Evolutionary conservation across 2,797 vertebrate species (phyloP).

Genomic region (Orientallactaga sibirica): DNA sequence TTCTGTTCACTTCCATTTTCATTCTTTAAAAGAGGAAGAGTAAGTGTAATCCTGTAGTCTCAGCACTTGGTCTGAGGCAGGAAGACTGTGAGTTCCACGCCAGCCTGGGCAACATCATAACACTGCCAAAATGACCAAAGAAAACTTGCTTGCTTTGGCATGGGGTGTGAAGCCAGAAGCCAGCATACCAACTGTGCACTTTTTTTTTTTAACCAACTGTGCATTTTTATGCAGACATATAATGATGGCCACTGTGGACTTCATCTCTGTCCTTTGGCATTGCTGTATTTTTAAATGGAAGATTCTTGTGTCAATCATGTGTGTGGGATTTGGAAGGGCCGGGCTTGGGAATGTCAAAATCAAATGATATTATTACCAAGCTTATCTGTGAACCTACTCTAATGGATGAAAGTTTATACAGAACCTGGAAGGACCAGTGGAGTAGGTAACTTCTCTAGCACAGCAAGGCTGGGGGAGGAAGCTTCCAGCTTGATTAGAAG

Average conservation of each 20-base stretch:
- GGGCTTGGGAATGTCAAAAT: background rate
- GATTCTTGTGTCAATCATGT: background rate
- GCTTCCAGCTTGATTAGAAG: background rate
- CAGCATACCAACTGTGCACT: background rate
- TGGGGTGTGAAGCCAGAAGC: background rate
- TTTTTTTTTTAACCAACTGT: background rate
- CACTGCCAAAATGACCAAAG: background rate
- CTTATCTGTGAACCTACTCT: background rate
- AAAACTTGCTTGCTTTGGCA: background rate
- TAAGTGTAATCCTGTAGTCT: background rate
- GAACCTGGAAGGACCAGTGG: background rate
- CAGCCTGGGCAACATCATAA: background rate
- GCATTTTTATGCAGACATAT: background rate
- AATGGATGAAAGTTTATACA: constrained; percentile 8
- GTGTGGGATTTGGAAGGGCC: background rate
- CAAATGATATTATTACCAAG: background rate
- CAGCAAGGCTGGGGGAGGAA: background rate
- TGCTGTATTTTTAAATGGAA: background rate
- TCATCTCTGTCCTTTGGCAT: background rate
- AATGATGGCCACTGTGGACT: background rate
- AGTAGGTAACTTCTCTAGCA: background rate
- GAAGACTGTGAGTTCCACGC: background rate
- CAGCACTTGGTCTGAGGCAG: background rate
- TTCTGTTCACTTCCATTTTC: background rate
- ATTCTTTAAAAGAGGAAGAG: constrained; percentile 4